Conservation (phyloP, 1,140 invertebrate species). For the Tenebrio molitor region DNA sequence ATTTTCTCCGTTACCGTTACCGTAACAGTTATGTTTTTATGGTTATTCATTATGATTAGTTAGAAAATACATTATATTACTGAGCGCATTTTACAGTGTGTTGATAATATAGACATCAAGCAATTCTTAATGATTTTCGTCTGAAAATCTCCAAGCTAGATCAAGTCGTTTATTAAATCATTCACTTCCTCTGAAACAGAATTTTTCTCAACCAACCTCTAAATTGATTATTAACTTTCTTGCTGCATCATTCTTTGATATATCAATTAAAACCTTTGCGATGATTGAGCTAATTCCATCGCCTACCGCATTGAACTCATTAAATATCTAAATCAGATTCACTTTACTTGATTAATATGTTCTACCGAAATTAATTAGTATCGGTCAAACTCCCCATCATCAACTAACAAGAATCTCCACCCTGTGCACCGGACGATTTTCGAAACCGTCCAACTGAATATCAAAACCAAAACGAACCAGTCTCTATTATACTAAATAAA, state of each 20-base stretch:
- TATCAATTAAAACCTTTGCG: constrained; percentile 19
- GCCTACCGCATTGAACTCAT: constrained; percentile 32
- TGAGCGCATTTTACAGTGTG: no score
- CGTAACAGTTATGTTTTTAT: no score
- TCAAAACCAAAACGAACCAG: background rate
- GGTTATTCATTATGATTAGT: no score
- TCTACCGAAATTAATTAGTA: constrained; percentile 34
- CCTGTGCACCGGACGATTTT: background rate
- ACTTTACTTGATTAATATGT: constrained; percentile 26
- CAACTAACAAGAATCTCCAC: constrained; percentile 24
- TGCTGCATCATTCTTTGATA: constrained; percentile 20
- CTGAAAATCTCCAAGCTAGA: no score
- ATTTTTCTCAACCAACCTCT: constrained; percentile 1
- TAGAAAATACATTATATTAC: no score
- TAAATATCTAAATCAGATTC: constrained; percentile 27
- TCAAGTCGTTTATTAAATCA: no score
- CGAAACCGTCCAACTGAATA: background rate
- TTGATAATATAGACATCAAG: no score
- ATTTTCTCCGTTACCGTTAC: no score
- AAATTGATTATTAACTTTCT: constrained; percentile 20
- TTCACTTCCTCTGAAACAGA: no score
- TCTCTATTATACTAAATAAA: background rate
- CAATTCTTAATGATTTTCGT: no score
- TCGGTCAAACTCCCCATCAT: constrained; percentile 8
- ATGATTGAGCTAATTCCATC: constrained; percentile 18